These are phyloP conservation scores for Pangasianodon hypophthalmus DNA, from an alignment of 2,113 vertebrate species.

Conservation along the genomic window DNA sequence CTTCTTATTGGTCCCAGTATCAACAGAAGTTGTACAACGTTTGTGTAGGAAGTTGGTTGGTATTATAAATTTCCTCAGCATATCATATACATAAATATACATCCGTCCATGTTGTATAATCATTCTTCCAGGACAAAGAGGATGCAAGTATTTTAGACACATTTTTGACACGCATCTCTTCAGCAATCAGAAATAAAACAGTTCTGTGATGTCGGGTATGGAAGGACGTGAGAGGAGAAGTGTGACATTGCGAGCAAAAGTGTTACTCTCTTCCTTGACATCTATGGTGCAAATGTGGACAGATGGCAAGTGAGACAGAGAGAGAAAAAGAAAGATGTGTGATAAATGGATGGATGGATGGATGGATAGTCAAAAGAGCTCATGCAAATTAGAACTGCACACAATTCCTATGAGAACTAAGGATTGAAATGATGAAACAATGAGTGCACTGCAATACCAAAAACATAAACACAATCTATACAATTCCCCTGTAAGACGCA, in stretches of 20 bases:
- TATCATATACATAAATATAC: background rate
- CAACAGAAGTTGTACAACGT: background rate
- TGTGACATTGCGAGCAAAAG: background rate
- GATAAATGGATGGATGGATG: background rate
- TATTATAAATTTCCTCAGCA: background rate
- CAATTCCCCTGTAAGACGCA: background rate
- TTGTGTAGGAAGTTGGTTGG: background rate
- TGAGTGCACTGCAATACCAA: background rate
- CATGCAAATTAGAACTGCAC: background rate
- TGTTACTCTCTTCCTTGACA: slow-evolving; percentile 5
- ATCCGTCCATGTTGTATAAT: background rate
- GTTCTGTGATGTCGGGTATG: background rate
- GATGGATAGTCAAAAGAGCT: background rate
- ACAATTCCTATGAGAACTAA: background rate
- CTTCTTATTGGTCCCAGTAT: background rate
- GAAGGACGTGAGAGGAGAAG: background rate
- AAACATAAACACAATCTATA: background rate
- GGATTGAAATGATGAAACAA: background rate
- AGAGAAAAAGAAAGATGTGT: background rate
- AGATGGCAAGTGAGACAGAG: background rate
- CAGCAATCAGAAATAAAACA: background rate
- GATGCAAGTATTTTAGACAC: background rate
- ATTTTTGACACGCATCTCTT: background rate
- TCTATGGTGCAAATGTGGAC: slow-evolving; percentile 23
- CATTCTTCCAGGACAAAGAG: background rate